Conservation (phyloP, 2,888 invertebrate genomes). For the Imbricaverruca yamaguchii region DNA sequence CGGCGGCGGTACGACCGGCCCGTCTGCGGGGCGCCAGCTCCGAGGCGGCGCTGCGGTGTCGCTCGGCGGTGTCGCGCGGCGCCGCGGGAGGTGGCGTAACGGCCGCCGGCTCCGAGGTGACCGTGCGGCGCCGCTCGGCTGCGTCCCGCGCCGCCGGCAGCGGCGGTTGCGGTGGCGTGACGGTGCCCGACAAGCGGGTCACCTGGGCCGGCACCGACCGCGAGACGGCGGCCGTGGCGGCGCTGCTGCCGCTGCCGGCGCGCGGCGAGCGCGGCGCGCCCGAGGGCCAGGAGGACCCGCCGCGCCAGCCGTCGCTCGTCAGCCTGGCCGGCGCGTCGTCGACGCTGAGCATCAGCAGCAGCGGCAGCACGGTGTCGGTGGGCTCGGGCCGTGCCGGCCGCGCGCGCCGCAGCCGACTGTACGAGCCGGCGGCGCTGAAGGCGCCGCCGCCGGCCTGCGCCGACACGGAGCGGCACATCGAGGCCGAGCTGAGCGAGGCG, state of each 20-base stretch:
- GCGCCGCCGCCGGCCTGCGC: not conserved
- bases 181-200: slow-evolving; percentile 4
- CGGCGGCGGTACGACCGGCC: not conserved
- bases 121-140: not conserved
- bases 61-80: not conserved
- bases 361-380: not conserved
- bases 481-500: not conserved
- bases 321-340: not conserved
- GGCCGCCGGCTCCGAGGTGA: not conserved
- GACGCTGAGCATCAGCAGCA: not conserved
- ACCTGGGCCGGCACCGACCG: slow-evolving; percentile 15
- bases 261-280: not conserved
- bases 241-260: not conserved
- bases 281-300: not conserved
- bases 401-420: not conserved
- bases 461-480: not conserved
- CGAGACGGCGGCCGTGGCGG: slow-evolving; percentile 5
- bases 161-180: too few species aligned
- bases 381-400: not conserved
- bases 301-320: not conserved
- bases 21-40: not conserved
- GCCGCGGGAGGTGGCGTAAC: not conserved
- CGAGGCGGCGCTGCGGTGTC: not conserved
- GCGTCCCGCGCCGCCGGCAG: too few species aligned
- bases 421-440: slow-evolving; percentile 2